A percentile compares a stretch with the other conserved stretches of the same genome.
These are phyloP conservation scores for Anableps anableps DNA, from an alignment of 2,797 vertebrate species.

Conservation along the genomic window DNA sequence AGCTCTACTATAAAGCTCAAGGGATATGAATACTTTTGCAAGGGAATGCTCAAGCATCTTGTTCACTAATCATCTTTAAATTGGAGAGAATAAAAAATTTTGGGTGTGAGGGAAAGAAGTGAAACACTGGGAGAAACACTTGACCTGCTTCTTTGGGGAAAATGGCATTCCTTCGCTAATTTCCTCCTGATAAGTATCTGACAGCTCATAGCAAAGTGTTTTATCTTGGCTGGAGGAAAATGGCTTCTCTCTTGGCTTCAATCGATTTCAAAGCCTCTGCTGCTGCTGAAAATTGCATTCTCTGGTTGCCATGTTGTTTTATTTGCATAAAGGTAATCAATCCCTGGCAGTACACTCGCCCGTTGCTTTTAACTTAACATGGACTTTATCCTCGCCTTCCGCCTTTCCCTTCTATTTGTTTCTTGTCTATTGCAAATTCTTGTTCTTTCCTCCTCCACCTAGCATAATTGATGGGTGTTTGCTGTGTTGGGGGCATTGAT, in stretches of 20 bases:
- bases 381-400: conserved; percentile 37
- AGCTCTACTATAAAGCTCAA: background rate
- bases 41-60: conserved; percentile 6
- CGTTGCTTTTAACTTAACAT: conserved; percentile 45
- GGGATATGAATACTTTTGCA: background rate
- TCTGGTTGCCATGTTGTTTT: conserved; percentile 61
- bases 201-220: conserved; percentile 79
- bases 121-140: conserved; percentile 67
- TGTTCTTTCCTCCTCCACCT: conserved; percentile 77
- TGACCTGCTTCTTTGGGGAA: conserved; percentile 82
- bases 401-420: conserved; percentile 17
- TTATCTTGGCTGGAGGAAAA: conserved; percentile 80
- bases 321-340: conserved; percentile 82
- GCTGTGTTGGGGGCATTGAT: conserved; percentile 89
- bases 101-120: conserved; percentile 47
- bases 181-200: conserved; percentile 84
- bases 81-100: conserved; percentile 72
- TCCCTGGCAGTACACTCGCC: conserved; percentile 65
- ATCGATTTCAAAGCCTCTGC: conserved; percentile 73
- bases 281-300: conserved; percentile 75
- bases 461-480: conserved; percentile 87
- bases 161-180: conserved; percentile 80
- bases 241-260: conserved; percentile 66
- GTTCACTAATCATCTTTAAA: conserved; percentile 72
- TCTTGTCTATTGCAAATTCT: conserved; percentile 65